A percentile compares a stretch with the other conserved stretches of the same genome.
These are phyloP conservation scores for Cossypha dichroa DNA, from an alignment of 2,797 vertebrate species.

Conservation along the genomic window DNA sequence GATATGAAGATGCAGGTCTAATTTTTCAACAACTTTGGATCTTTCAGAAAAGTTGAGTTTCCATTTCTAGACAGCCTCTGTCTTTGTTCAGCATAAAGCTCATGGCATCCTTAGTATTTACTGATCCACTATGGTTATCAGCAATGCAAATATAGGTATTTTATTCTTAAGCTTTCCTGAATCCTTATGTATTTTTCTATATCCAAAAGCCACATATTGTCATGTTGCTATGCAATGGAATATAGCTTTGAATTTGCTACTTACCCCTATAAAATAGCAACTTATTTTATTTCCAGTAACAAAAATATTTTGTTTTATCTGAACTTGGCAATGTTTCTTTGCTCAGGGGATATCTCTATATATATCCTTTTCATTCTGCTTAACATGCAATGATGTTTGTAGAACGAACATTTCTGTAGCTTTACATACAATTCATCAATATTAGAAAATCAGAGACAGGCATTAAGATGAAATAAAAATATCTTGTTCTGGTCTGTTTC, in stretches of 20 bases:
- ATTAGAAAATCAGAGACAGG: not conserved
- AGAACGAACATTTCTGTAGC: not conserved
- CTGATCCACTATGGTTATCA: not conserved
- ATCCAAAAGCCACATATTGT: not conserved
- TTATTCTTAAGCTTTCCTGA: not conserved
- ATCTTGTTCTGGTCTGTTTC: not conserved
- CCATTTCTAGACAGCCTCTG: not conserved
- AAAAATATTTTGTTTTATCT: not conserved
- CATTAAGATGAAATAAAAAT: not conserved
- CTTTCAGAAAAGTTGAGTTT: not conserved
- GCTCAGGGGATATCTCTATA: not conserved
- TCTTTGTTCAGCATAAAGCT: not conserved
- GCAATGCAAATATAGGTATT: not conserved
- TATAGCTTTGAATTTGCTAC: not conserved
- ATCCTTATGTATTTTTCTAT: not conserved
- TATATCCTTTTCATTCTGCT: not conserved
- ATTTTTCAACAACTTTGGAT: slow-evolving; percentile 1
- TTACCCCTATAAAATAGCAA: not conserved
- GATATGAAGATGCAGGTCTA: not conserved
- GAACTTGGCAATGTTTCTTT: not conserved
- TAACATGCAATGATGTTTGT: not conserved
- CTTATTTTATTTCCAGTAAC: not conserved
- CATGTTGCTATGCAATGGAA: not conserved
- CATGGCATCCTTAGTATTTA: not conserved
- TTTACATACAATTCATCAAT: not conserved